Conservation (phyloP, 2,888 invertebrate genomes). For the Clistopyga incitator region DNA sequence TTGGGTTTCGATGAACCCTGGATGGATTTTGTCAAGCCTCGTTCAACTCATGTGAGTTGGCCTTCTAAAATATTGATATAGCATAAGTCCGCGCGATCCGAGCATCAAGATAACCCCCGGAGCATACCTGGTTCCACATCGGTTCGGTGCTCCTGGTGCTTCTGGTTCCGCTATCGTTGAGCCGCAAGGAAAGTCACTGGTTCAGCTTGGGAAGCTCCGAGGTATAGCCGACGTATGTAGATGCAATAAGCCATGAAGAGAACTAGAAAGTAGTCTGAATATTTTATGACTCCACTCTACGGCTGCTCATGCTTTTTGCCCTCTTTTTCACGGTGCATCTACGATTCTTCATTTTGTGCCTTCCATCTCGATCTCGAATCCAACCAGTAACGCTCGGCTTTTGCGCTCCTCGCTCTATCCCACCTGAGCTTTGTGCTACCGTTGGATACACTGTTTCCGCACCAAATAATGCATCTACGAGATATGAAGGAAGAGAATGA, state of each 20-base stretch:
- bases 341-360: slow-evolving; percentile 26
- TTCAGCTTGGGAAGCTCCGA: slow-evolving; percentile 22
- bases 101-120: slow-evolving; percentile 33
- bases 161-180: slow-evolving; percentile 31
- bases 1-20: not conserved
- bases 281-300: slow-evolving; percentile 59
- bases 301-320: slow-evolving; percentile 39
- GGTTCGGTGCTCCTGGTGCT: not conserved
- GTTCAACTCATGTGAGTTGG: not conserved
- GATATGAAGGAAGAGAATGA: not conserved
- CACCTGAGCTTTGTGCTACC: slow-evolving; percentile 3
- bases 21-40: slow-evolving; percentile 20
- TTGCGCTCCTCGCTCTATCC: not conserved
- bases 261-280: slow-evolving; percentile 65
- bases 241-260: slow-evolving; percentile 67
- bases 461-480: not conserved
- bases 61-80: slow-evolving; percentile 65
- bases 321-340: slow-evolving; percentile 37
- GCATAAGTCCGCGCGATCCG: slow-evolving; percentile 58
- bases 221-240: slow-evolving; percentile 62
- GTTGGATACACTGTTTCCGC: slow-evolving; percentile 16
- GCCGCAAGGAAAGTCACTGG: slow-evolving; percentile 8
- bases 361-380: slow-evolving; percentile 30
- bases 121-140: not conserved
- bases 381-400: slow-evolving; percentile 7